Base-by-base conservation (phyloP, 2,113 vertebrate genomes). In the Willisornis vidua region DNA sequence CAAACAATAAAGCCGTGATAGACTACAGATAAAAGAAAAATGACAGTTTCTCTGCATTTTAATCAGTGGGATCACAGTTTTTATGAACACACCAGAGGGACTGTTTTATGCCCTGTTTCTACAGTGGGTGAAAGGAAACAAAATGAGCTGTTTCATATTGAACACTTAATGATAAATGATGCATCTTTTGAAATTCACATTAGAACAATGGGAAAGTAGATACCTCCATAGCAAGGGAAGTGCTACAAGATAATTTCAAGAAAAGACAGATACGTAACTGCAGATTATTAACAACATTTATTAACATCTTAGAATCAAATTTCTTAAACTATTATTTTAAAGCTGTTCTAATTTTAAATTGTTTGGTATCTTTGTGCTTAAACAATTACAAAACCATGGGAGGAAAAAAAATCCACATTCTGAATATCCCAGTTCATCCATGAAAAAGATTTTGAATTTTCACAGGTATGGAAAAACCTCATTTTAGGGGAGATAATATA, bases 41-140 rank as follows among this genome's bases (percentile, higher is more conserved):
- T 20, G 26, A 8, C 26, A 72, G 28, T 87, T 95, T 96, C 73
- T 96, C 85, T 93, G 92, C 91, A 97, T 98, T 97, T 97, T 97
- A 97, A 98, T 97, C 93, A 97, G 76, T 12, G 17, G 90, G 85
- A 97, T 96, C 91, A 89, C 81, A 97, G 92, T 97, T 98, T 94
- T 97, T 86, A 97, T 92, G 96, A 97, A 96, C 58, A 80, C 51
- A 86, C 96, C 83, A 81, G 91, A 87, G 94, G 87, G 96, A 97
- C 29, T 90, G 48, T 91, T 95, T 81, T 94, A 89, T 93, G 57
- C 74, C 95, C 59, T 93, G 52, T 72, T 97, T 98, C 86, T 66
- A 87, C 48, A 87, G 62, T 88, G 81, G 97, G 51, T 81, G 74
- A 96, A 97, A 94, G 35, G 90, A 90, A 97, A 94, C 35, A 97